Base-by-base conservation (phyloP, 1,140 invertebrate species). In the Arion vulgaris region DNA sequence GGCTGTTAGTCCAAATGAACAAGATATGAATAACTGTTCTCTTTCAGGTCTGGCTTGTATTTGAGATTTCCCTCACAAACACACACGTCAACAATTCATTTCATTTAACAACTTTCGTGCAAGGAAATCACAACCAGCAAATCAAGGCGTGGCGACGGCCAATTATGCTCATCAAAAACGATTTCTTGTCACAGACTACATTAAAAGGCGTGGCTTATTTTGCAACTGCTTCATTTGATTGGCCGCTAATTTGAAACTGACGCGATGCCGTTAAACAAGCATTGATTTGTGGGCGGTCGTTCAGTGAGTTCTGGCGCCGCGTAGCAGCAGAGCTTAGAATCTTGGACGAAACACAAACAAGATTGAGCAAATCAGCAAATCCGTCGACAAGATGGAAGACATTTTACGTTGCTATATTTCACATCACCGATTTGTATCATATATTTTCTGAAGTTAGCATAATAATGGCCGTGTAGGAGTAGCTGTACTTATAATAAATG, bases 281-380 rank as follows among this genome's bases (percentile, higher is more conserved):
- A 73, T 73, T 73, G 71, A 73, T 39, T 73, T 17, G 71, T 73
- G 71, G 71, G 71, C 38, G 28, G 62, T 57, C 41, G 41, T 15
- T 45, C 5, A 45, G 41, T 7, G 5, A 7, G 41, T 7, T 45
- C 41, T 15, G 41, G 41, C 41, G 41, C 5, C 41, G 41, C 5
- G 41, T 7, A 15, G 41, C 15, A 15, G 41, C 41, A 5, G 41
- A 15, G 5, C 41, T 45, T 7, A 15, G 5, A 45, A 45, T 45
- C 41, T 45, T 45, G 5, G 41, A 7, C 41, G 41, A 45, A 7
- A 15, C 15, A 45, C 41, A 45, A 57, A 57, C 19, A n/a, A 19
- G 26, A 15, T 57, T 57, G 53, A 57, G 23, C 53, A 57, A 57
- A 57, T 19, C 53, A 57, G 19, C 53, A 23, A 57, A 57, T 57